Evolutionary conservation across 2,888 invertebrate genomes (phyloP), one percentile per base, ranked within the genome.

Genomic region (Junonia oenone): DNA sequence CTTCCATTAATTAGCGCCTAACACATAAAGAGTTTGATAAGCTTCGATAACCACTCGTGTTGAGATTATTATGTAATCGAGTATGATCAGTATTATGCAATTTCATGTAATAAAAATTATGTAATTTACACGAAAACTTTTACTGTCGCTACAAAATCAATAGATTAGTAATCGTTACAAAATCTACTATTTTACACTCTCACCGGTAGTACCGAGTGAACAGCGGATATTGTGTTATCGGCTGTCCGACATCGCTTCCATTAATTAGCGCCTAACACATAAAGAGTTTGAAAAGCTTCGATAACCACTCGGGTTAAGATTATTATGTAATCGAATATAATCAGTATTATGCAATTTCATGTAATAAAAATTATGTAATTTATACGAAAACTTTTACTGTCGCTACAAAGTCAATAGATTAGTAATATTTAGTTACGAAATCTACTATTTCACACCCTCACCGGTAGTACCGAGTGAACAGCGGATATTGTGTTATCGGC

Each of bases 181-280:
- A 33, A 33, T 33, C 31, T n/a, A 1, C 31, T 1, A n/a, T 26
- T 22, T 22, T 6, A n/a, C 4, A 40, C 19, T 22, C 19, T 35
- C 52, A 62, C 53, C 66, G 71, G 73, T 72, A 64, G 66, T 62
- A 63, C 51, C 61, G 66, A 67, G 65, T 71, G 56, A 61, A 49
- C 38, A 49, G 55, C 74, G 79, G 79, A 78, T 74, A 77, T 77
- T 71, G 66, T 62, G 70, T 76, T 78, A 79, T 79, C 77, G 75
- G 26, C 17, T 17, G 46, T 68, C 75, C 73, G 78, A 73, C 66
- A 65, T 66, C 49, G 65, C 52, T 61, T 19, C 53, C 27, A 47
- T 58, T 66, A 58, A 61, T 56, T 56, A 51, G 46, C 38, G 55
- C 37, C 40, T 31, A 37, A n/a, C 51, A 40, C 31, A 13, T 38